Conservation (phyloP, 2,797 vertebrate species). For the Characodon lateralis region DNA sequence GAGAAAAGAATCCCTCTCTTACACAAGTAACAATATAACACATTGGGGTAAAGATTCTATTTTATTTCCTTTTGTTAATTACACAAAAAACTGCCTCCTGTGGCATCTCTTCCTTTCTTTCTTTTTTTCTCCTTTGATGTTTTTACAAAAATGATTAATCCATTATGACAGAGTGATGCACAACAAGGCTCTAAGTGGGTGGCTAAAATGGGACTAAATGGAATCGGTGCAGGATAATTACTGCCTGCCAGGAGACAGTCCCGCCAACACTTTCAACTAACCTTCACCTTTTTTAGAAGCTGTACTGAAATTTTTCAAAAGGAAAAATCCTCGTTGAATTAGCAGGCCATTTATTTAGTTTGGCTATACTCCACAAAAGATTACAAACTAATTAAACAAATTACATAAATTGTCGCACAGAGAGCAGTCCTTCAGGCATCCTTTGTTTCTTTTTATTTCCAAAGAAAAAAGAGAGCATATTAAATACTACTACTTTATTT, state of each 20-base stretch:
- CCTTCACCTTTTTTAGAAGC: conserved; percentile 50
- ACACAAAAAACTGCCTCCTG: neutral
- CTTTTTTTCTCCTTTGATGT: neutral
- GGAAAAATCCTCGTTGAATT: conserved; percentile 1
- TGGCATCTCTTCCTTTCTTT: neutral
- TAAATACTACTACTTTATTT: too few species aligned
- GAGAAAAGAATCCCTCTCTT: neutral
- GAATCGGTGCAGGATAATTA: conserved; percentile 51
- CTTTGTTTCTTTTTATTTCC: neutral
- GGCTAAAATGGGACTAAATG: conserved; percentile 59
- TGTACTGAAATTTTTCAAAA: conserved; percentile 23
- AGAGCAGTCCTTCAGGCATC: neutral
- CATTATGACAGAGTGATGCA: conserved; percentile 59
- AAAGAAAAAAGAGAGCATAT: too few species aligned
- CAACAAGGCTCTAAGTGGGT: conserved; percentile 29
- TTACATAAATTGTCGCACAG: neutral
- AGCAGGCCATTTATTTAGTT: neutral
- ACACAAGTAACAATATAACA: neutral
- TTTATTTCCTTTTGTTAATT: neutral
- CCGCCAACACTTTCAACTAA: conserved; percentile 44
- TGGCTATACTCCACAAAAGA: neutral
- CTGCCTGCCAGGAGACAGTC: conserved; percentile 35
- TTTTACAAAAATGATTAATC: conserved; percentile 58
- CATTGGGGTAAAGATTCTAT: neutral
- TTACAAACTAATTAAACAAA: neutral